phyloP scores from a whole-genome alignment of 2,888 invertebrate species.

The Drosophila putrida region DNA sequence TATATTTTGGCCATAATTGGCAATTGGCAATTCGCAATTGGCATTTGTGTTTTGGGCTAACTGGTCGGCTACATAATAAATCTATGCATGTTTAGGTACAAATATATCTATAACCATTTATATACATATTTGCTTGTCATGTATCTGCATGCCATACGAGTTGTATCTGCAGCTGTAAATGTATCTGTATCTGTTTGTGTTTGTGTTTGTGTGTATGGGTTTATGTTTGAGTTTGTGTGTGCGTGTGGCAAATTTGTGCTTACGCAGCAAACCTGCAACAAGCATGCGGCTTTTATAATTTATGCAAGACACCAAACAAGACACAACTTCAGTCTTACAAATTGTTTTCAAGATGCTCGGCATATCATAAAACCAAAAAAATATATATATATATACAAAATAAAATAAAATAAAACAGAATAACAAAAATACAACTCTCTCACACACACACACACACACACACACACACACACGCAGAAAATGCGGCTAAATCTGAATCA shows the following conservation, averaged over 20 bases:
- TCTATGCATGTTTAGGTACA: constrained; percentile 40
- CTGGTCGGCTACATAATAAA: constrained; percentile 60
- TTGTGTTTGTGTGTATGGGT: neutral
- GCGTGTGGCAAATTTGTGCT: constrained; percentile 47
- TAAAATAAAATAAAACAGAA: constrained; percentile 8
- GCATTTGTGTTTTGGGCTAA: constrained; percentile 40
- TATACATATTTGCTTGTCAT: constrained; percentile 22
- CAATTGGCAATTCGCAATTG: constrained; percentile 50
- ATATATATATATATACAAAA: neutral
- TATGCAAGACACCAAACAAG: constrained; percentile 74
- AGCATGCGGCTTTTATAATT: constrained; percentile 72
- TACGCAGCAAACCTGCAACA: constrained; percentile 47
- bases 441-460: constrained; percentile 14
- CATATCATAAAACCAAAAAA: constrained; percentile 55
- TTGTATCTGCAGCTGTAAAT: constrained; percentile 13
- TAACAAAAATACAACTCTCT: constrained; percentile 23
- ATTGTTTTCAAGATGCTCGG: constrained; percentile 75
- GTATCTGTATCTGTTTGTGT: constrained; percentile 1
- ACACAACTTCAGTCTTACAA: constrained; percentile 71
- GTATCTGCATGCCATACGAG: constrained; percentile 11
- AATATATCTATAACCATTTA: constrained; percentile 16
- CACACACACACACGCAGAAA: neutral
- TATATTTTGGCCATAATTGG: constrained; percentile 67
- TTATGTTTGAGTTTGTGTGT: neutral
- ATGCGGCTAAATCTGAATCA: constrained; percentile 58